Conservation (phyloP, 2,888 invertebrate species). For the Anaspis maculata region DNA sequence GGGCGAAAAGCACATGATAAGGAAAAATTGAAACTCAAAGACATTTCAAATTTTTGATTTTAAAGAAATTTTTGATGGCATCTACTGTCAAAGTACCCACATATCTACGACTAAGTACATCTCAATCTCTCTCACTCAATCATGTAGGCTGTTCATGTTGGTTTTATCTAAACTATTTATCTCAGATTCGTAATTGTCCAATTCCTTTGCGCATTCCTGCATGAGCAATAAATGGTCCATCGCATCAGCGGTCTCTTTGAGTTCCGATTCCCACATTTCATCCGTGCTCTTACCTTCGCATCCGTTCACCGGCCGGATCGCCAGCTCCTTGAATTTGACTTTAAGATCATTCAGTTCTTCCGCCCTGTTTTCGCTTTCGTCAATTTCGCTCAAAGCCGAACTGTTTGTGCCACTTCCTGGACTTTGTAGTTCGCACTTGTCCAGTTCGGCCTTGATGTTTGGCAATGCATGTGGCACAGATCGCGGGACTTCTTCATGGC, state of each 20-base stretch:
- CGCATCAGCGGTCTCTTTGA: slow-evolving; percentile 41
- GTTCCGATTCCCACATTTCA: slow-evolving; percentile 65
- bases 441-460: slow-evolving; percentile 50
- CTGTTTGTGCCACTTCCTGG: slow-evolving; percentile 46
- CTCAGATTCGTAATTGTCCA: slow-evolving; percentile 8
- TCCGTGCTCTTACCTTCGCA: slow-evolving; percentile 57
- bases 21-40: too few relatives aligned
- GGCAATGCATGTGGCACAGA: slow-evolving; percentile 32
- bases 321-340: slow-evolving; percentile 62
- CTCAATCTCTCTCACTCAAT: too few relatives aligned
- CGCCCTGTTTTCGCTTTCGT: slow-evolving; percentile 35
- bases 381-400: slow-evolving; percentile 45
- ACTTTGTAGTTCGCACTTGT: slow-evolving; percentile 50
- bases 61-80: too few relatives aligned
- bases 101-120: too few relatives aligned
- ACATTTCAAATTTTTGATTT: too few relatives aligned
- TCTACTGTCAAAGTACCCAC: too few relatives aligned
- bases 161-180: background rate
- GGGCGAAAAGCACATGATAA: too few relatives aligned
- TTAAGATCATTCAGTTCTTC: slow-evolving; percentile 57
- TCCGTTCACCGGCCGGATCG: slow-evolving; percentile 65
- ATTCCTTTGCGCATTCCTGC: slow-evolving; percentile 11
- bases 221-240: slow-evolving; percentile 13
- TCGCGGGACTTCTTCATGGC: slow-evolving; percentile 28
- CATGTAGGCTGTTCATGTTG: too few relatives aligned